phyloP scores from a whole-genome alignment of 1,140 invertebrate genomes.

The Apis laboriosa region DNA sequence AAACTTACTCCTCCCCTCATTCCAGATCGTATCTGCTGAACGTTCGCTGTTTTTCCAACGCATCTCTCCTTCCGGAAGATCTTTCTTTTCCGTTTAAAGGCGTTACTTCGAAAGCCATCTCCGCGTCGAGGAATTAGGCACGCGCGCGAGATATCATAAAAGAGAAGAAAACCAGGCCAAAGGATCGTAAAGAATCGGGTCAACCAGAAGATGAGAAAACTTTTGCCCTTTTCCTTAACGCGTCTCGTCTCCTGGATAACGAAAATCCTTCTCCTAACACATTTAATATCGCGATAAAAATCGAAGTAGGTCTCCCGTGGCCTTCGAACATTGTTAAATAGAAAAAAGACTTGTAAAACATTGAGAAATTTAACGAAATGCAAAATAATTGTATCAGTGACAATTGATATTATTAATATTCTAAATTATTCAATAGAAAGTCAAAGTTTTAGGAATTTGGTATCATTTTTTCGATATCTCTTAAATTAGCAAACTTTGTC shows the following conservation, averaged over 20 bases:
- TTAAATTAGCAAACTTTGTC: too few species aligned
- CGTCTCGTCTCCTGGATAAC: not conserved
- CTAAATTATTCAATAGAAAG: too few species aligned
- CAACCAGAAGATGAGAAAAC: conserved; percentile 38
- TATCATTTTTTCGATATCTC: too few species aligned
- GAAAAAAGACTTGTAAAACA: too few species aligned
- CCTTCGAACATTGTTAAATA: too few species aligned
- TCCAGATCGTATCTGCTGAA: not conserved
- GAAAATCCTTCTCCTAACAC: conserved; percentile 6
- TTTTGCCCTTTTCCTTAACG: conserved; percentile 36
- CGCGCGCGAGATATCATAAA: not conserved
- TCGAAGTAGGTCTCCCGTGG: conserved; percentile 13
- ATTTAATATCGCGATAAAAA: not conserved
- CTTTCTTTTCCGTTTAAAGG: not conserved
- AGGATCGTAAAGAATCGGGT: conserved; percentile 43
- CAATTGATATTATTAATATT: too few species aligned
- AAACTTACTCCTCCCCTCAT: not conserved
- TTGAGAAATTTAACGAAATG: too few species aligned
- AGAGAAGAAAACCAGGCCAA: conserved; percentile 8
- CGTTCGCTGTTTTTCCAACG: not conserved
- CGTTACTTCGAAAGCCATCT: not conserved
- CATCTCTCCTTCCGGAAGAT: not conserved
- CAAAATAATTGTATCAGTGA: too few species aligned
- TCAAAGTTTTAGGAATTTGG: too few species aligned
- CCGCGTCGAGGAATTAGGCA: conserved; percentile 27